Base-by-base conservation (phyloP, 2,797 vertebrate species). In the Tapera naevia region DNA sequence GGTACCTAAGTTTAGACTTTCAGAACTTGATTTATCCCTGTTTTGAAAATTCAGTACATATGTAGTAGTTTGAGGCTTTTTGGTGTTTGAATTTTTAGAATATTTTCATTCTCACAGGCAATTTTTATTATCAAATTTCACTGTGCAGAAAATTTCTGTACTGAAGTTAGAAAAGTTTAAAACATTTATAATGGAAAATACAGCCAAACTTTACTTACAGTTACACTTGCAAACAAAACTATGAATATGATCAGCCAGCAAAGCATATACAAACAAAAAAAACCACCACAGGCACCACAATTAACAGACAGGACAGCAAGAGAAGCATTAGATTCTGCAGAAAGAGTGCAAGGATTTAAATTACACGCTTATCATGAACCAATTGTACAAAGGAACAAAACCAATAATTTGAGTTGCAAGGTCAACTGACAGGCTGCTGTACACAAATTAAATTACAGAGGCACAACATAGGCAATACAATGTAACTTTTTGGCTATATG, bases 381-480 rank as follows among this genome's bases (percentile, higher is more conserved):
- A 81, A 28, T 17, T 57, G 13, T 60, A 9, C 11, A 64, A 61
- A 33, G 46, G 54, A 57, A 57, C 5, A 13, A 62, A 84, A 75
- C 43, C 16, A 88, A 69, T 67, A 53, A 23, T 11, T 33, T 15
- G 30, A 89, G 46, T 72, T 56, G 25, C 4, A 69, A 81, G 74
- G 70, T 60, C 54, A 94, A 88, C 18, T 92, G 65, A 69, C n/a
- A 89, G 72, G 57, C 64, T 93, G 14, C 43, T 82, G 45, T 78
- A 62, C 46, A 37, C 79, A 60, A 86, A 2, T n/a, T 50, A 95
- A 93, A 89, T 84, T 60, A 94, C 24, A 89, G 69, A 74, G 57
- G 27, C 76, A 94, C 17, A 46, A 50, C 58, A 61, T 19, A 10
- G 35, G 70, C 23, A 91, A 81, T 11, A n/a, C 28, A 46, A 51